Evolutionary conservation across 2,888 invertebrate species (phyloP).

Genomic region (Scaptomyza tumidula): DNA sequence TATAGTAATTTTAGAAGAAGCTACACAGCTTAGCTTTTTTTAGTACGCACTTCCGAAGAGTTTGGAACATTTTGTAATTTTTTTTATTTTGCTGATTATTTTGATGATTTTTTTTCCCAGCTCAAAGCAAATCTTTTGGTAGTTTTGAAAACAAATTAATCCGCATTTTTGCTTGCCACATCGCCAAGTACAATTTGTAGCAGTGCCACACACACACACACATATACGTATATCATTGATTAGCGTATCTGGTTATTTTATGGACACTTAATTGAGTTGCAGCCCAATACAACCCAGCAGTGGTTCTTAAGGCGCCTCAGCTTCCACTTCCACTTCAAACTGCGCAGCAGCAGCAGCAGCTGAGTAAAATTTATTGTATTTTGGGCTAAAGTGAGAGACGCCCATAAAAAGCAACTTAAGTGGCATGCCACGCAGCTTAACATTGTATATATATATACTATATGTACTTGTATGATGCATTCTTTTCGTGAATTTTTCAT

Average conservation of each 20-base stretch:
- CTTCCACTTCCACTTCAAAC: constrained; percentile 45
- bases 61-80: background rate
- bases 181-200: constrained; percentile 33
- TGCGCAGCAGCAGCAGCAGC: constrained; percentile 44
- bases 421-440: constrained; percentile 67
- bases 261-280: constrained; percentile 78
- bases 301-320: constrained; percentile 35
- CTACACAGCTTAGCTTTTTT: no score
- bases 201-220: constrained; percentile 17
- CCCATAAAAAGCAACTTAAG: constrained; percentile 73
- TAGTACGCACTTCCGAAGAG: background rate
- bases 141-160: constrained; percentile 30
- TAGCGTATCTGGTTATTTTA: constrained; percentile 77
- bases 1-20: background rate
- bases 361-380: constrained; percentile 78
- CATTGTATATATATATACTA: constrained; percentile 32
- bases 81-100: background rate
- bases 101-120: constrained; percentile 6
- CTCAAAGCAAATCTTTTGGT: constrained; percentile 49
- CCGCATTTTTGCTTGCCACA: constrained; percentile 36
- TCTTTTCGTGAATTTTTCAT: background rate
- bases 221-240: constrained; percentile 66
- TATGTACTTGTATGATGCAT: no score
- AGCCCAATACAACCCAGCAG: constrained; percentile 3
- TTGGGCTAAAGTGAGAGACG: constrained; percentile 62